Evolutionary conservation across 1,140 invertebrate genomes (phyloP).

Genomic region (Caerostris darwini): DNA sequence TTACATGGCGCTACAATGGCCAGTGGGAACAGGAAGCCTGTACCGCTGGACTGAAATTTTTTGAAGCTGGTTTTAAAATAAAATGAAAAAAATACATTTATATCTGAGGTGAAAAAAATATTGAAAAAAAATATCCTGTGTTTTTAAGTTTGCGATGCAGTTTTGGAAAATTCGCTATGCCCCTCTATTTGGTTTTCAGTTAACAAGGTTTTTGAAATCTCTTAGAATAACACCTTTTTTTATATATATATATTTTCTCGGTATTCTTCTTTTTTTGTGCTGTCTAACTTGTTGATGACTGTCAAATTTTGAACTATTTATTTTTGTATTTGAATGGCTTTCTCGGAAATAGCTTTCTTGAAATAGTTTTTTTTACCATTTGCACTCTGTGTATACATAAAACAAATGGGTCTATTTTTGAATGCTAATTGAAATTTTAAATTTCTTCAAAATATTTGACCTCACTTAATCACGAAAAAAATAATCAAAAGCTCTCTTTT

Average conservation of each 20-base stretch:
- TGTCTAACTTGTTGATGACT: slow-evolving; percentile 17
- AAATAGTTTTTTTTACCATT: background rate
- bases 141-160: slow-evolving; percentile 7
- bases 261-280: background rate
- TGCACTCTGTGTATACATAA: background rate
- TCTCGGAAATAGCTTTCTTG: background rate
- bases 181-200: slow-evolving; percentile 33
- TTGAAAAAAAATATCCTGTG: background rate
- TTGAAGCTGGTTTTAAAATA: slow-evolving; percentile 39
- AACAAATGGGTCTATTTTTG: background rate
- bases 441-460: too few relatives aligned
- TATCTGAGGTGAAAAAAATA: background rate
- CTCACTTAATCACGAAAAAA: too few relatives aligned
- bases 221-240: slow-evolving; percentile 24
- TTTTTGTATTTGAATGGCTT: background rate
- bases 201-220: slow-evolving; percentile 40
- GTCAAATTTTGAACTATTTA: slow-evolving; percentile 6
- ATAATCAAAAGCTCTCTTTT: too few relatives aligned
- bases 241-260: background rate
- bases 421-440: background rate
- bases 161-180: background rate
- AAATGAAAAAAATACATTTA: background rate
- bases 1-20: background rate
- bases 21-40: slow-evolving; percentile 36
- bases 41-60: slow-evolving; percentile 30